Base-by-base conservation (phyloP, 2,888 invertebrate genomes). In the Brenthis daphne region DNA sequence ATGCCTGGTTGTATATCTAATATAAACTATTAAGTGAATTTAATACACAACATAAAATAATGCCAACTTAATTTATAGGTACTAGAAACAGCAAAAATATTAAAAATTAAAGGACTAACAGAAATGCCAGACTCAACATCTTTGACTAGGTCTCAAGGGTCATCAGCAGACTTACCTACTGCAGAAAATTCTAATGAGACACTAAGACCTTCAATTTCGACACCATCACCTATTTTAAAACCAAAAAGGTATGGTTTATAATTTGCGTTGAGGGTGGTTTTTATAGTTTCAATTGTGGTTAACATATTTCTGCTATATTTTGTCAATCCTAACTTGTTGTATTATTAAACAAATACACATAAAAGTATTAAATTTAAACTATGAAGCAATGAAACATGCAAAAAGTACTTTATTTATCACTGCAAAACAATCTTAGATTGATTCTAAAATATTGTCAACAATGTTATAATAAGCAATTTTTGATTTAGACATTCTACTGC, bases 31-130 rank as follows among this genome's bases (percentile, higher is more conserved):
- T 33, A 1, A 20, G n/a, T n/a, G 8, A 24, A 11, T 6, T 24
- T n/a, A 4, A 6, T 6, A 13, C 6, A 14, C 48, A 29, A 4
- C 56, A 29, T 24, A 57, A 11, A 50, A 54, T 43, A 58, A 20
- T 1, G 48, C 13, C 24, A 16, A 37, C 47, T 57, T 20, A 6
- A 56, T 24, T 74, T 60, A 11, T 57, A 95, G 88, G 95, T 96
- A 77, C 89, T 95, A 71, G 95, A 97, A 94, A 97, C 97, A 37
- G 97, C 97, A 1, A 97, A 97, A 84, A 95, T 96, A 85, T 93
- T 98, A 64, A 97, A 97, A 91, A 97, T 98, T 69, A 97, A 97
- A 89, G 97, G 97, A 20, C 92, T 98, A 57, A 97, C 97, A 14
- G 97, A 98, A 85, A 97, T 97, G 94, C 97, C 96, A 11, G 95